Base-by-base conservation (phyloP, 1,140 invertebrate genomes). In the Vollenhovia emeryi region DNA sequence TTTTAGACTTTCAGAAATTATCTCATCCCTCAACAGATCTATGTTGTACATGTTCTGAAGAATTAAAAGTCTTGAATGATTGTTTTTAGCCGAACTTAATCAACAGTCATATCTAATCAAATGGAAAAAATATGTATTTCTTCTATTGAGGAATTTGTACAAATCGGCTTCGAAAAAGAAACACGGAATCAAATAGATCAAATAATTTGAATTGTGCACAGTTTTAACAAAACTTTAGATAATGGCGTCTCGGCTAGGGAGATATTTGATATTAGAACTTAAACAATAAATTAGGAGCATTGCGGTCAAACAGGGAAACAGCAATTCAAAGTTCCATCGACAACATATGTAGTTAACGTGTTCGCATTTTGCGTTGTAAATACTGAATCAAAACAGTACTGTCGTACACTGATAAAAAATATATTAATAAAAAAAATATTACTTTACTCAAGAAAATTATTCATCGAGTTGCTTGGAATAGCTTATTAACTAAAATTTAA, bases 231-330 rank as follows among this genome's bases (percentile, higher is more conserved):
- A 76, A 76, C 18, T 33, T 62, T 43, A 33, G 18, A 45, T 62
- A 62, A 8, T 74, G 11, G 27, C 30, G 45, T 50, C 27, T 71
- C 43, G 27, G 33, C 57, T 74, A 40, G 55, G 13, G 5, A 62
- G 24, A 13, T 62, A 45, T 21, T 55, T 73, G 18, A 36, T 73
- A 73, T 21, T 55, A 18, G 3, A 75, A 75, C 52, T 75, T 60
- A 40, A 30, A 27, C 36, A 43, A 75, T 76, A 76, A 76, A 76
- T 62, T 76, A 48, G 24, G 24, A 62, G 40, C 15, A 76, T 76
- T 60, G 40, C 11, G 74, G 24, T 52, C 18, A 24, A 60, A 60
- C 55, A 33, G 24, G 55, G 36, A 30, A 76, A 45, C 55, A 62
- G 27, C 40, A 76, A 76, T 62, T 62, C 74, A 62, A 62, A 76